phyloP scores from a whole-genome alignment of 1,140 invertebrate genomes.

The Chionoecetes opilio region DNA sequence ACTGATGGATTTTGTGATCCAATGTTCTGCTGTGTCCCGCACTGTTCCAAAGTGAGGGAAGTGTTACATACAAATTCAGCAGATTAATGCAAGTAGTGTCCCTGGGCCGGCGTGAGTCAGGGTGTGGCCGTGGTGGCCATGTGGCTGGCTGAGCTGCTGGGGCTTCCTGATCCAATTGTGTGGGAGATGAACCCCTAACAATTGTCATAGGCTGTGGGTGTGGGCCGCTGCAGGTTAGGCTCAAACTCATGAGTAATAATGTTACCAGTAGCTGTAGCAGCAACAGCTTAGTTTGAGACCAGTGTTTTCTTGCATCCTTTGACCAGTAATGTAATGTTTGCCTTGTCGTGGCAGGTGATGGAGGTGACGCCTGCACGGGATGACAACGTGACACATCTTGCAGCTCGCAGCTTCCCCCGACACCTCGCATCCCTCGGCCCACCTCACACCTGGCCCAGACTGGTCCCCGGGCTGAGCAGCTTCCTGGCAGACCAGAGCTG shows the following conservation, averaged over 20 bases:
- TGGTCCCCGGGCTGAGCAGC: background rate
- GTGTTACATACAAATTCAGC: no score
- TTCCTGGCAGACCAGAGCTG: background rate
- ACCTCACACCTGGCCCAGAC: background rate
- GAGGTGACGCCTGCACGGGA: background rate
- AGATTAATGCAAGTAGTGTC: background rate
- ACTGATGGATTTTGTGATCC: no score
- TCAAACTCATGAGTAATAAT: background rate
- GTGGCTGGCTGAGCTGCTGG: background rate
- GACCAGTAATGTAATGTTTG: background rate
- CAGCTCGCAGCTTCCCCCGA: background rate
- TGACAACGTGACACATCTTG: background rate
- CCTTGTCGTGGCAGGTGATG: background rate
- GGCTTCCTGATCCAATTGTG: background rate
- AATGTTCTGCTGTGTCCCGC: no score
- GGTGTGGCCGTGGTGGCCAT: background rate
- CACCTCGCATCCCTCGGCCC: background rate
- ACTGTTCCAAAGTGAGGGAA: no score
- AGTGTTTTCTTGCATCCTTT: background rate
- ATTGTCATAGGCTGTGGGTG: background rate
- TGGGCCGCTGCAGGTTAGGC: no score
- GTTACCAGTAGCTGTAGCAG: background rate
- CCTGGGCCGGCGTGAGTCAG: background rate
- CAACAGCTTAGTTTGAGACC: background rate
- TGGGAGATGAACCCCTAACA: background rate